Base-by-base conservation (phyloP, 2,113 vertebrate species). In the Halcyon malimbica region DNA sequence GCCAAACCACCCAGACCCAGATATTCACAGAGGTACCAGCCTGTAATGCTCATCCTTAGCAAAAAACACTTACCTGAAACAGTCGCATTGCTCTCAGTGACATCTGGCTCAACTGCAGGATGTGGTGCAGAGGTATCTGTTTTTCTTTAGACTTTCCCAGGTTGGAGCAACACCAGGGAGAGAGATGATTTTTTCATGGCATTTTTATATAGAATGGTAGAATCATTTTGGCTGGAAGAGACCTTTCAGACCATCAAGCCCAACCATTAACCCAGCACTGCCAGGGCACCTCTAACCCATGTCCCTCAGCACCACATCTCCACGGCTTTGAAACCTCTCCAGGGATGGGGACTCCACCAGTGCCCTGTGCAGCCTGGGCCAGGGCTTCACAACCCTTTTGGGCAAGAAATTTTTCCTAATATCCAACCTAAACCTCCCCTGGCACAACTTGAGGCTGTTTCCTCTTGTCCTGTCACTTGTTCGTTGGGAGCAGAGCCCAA, bases 91-190 rank as follows among this genome's bases (percentile, higher is more conserved):
- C 59, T 54, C 26, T 73, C 19, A 4, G 4, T 2, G 28, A 35
- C 41, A 35, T 16, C 33, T 20, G 46, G 41, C 18, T 50, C 56
- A 59, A 9, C 11, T 3, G 3, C 2, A 0, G 42, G 63, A n/a
- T 4, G 24, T 2, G 13, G 41, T 7, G 48, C 37, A 74, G 53
- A 29, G 42, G 53, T 5, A 39, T 48, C 1, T 1, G 2, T 6
- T 48, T 39, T 50, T 8, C 39, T 33, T 59, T 28, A 64, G 11
- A 11, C 29, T 73, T 31, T 16, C 11, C 75, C 44, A 83, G 17
- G 33, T 0, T 23, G 71, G 39, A 73, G 48, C 39, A 54, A 33
- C 0, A 3, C 42, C 62, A 79, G 28, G 24, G 50, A 91, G 13
- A 29, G 13, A 91, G 37, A 57, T 5, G 4, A 10, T 23, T 56